phyloP scores from a whole-genome alignment of 2,797 vertebrate species.

The Austrolebias charrua region DNA sequence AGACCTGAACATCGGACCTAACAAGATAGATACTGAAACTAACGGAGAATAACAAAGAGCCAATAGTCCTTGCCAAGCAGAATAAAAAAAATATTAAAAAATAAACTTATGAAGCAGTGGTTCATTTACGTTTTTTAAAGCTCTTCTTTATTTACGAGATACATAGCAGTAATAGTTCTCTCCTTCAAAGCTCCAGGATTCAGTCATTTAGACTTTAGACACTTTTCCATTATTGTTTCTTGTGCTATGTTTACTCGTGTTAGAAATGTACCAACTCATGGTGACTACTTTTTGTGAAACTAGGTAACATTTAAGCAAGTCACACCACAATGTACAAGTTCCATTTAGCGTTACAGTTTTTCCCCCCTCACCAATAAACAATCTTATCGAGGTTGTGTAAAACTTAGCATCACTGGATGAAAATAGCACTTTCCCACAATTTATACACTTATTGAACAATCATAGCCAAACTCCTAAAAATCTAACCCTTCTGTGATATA shows the following conservation, averaged over 20 bases:
- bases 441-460: too few relatives aligned
- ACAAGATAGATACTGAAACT: slow-evolving; percentile 47
- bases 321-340: background rate
- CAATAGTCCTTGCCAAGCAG: slow-evolving; percentile 15
- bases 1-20: slow-evolving; percentile 29
- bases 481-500: too few relatives aligned
- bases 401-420: too few relatives aligned
- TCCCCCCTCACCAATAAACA: too few relatives aligned
- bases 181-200: background rate
- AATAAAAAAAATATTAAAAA: slow-evolving; percentile 21
- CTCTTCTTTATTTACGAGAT: too few relatives aligned
- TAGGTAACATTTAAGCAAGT: background rate
- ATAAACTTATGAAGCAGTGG: too few relatives aligned
- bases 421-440: too few relatives aligned
- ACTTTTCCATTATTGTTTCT: background rate
- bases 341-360: too few relatives aligned
- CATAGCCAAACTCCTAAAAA: too few relatives aligned
- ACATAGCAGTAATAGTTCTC: too few relatives aligned
- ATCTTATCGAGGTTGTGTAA: too few relatives aligned
- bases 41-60: slow-evolving; percentile 15
- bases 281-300: background rate
- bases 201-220: background rate
- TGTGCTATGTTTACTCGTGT: background rate
- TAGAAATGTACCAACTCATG: background rate
- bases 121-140: too few relatives aligned